Evolutionary conservation across 1,140 invertebrate species (phyloP).

Genomic region (Papilio polyxenes): DNA sequence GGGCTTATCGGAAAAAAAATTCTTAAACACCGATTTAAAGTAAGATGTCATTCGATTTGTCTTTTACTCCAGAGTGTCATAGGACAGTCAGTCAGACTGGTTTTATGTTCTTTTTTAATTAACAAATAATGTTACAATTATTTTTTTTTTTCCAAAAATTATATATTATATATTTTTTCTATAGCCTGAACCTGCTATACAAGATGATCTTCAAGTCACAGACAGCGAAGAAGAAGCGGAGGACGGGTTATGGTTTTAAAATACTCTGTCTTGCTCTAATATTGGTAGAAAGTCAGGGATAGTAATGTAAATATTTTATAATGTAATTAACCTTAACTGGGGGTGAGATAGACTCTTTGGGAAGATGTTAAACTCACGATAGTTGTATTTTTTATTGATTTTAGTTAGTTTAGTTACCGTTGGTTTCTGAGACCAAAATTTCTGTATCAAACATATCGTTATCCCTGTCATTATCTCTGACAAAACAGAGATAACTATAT

Average conservation of each 20-base stretch:
- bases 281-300: background rate
- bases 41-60: too few species aligned
- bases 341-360: background rate
- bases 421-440: too few species aligned
- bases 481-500: too few species aligned
- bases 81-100: too few species aligned
- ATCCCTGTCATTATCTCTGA: too few species aligned
- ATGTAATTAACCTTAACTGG: background rate
- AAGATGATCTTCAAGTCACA: slow-evolving; percentile 76
- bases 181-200: slow-evolving; percentile 73
- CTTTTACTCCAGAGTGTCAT: too few species aligned
- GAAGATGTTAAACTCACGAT: background rate
- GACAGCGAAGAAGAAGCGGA: slow-evolving; percentile 78
- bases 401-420: background rate
- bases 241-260: slow-evolving; percentile 75
- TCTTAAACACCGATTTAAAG: too few species aligned
- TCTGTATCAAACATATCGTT: too few species aligned
- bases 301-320: background rate
- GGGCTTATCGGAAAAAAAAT: too few species aligned
- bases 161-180: slow-evolving; percentile 31
- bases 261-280: background rate
- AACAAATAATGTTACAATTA: too few species aligned
- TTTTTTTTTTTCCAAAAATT: too few species aligned
- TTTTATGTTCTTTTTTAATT: too few species aligned
- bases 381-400: background rate